Base-by-base conservation (phyloP, 1,140 invertebrate genomes). In the Odontomachus brunneus region DNA sequence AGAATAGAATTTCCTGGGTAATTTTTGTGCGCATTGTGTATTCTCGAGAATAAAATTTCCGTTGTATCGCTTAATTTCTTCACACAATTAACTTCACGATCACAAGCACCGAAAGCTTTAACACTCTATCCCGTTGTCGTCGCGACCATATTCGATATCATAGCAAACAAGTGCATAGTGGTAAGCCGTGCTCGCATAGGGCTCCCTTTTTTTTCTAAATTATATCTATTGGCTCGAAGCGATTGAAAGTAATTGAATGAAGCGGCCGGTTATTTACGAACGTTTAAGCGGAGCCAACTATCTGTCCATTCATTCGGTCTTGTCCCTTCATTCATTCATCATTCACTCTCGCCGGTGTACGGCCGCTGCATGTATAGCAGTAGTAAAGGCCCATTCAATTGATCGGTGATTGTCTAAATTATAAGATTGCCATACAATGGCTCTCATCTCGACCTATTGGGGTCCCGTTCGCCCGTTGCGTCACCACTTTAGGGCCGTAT, bases 341-440 rank as follows among this genome's bases (percentile, higher is more conserved):
- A 94, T 94, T 94, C 93, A 92, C 91, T 93, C 91, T 91, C 88
- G 91, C 90, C 88, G 87, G 91, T 92, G 90, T 92, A 93, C 91
- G 91, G 91, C 89, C 90, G 92, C 89, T 93, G 92, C 92, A 92
- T 93, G 92, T 93, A 94, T 93, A 93, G 92, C 91, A 93, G 92
- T 93, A 94, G 93, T 93, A 94, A 94, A 94, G 92, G 92, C 93
- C 93, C 94, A 94, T 94, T 94, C 94, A 94, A 94, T 94, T 94
- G 94, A 94, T 94, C 94, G 93, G 93, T 94, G 93, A 94, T 94
- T 94, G 94, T 94, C 94, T 94, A 94, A 94, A 94, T 94, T 94
- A 94, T 94, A 94, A 94, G 93, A 94, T 94, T 94, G 94, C 93
- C 91, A 94, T 94, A 94, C 94, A 94, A 94, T 94, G 93, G 94